phyloP scores from a whole-genome alignment of 2,888 invertebrate genomes.

The Trachelus troglodyta region DNA sequence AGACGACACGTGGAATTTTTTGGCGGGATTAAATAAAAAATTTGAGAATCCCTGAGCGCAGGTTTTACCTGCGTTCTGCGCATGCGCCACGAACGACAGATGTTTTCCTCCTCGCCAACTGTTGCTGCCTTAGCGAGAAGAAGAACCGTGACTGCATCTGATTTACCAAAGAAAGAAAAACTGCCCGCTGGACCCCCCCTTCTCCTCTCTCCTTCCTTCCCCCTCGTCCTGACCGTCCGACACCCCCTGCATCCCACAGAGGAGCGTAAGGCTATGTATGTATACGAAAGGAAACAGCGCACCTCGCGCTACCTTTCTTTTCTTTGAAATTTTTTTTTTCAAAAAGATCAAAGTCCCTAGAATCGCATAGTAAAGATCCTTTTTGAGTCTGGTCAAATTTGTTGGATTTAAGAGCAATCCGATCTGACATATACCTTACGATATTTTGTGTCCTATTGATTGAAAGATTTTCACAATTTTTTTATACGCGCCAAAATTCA shows the following conservation, averaged over 20 bases:
- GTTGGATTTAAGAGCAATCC: no score
- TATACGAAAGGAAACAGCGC: no score
- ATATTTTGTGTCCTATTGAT: no score
- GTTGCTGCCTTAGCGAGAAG: conserved; percentile 48
- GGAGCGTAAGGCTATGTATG: neutral
- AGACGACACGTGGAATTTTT: neutral
- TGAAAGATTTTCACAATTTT: no score
- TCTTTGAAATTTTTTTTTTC: no score
- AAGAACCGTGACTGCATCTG: conserved; percentile 47
- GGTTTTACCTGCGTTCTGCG: conserved; percentile 53
- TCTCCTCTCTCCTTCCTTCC: neutral
- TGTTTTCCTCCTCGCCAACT: conserved; percentile 63
- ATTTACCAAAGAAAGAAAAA: conserved; percentile 48
- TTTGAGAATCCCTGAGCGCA: conserved; percentile 58
- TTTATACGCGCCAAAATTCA: no score
- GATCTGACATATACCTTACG: no score
- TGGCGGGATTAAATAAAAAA: conserved; percentile 17
- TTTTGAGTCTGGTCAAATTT: no score
- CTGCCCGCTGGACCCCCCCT: neutral
- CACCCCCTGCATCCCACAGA: neutral
- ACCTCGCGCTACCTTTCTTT: no score
- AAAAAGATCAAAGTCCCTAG: no score
- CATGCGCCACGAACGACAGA: conserved; percentile 59
- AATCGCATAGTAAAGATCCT: no score
- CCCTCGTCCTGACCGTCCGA: neutral